Conservation (phyloP, 1,140 invertebrate genomes). For the Caenorhabditis tropicalis region DNA sequence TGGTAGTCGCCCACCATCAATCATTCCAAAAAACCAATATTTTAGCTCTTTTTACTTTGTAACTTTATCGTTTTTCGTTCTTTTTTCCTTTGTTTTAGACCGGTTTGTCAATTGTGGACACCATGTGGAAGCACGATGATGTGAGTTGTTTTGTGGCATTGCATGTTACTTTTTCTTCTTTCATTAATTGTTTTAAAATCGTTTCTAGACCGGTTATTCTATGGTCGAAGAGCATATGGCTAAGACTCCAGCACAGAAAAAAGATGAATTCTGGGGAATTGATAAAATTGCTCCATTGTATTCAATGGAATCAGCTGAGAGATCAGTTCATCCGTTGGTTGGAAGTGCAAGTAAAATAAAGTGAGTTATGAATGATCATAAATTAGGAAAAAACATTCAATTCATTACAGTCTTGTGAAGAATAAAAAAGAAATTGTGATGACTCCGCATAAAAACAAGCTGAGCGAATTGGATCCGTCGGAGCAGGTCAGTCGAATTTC, state of each 20-base stretch:
- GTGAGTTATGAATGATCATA: conserved; percentile 51
- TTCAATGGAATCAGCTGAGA: conserved; percentile 64
- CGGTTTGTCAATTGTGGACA: conserved; percentile 61
- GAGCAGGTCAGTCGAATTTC: conserved; percentile 56
- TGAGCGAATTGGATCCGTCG: conserved; percentile 62
- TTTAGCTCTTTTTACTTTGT: background rate
- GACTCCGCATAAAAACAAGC: conserved; percentile 68
- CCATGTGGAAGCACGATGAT: conserved; percentile 50
- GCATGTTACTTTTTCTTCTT: background rate
- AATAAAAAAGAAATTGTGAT: conserved; percentile 63
- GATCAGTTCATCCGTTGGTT: conserved; percentile 65
- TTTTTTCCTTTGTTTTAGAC: conserved; percentile 52
- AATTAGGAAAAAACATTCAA: background rate
- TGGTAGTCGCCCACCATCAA: background rate
- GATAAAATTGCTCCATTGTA: conserved; percentile 67
- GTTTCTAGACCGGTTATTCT: conserved; percentile 49
- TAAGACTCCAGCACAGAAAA: conserved; percentile 55
- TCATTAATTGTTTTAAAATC: background rate
- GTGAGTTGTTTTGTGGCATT: conserved; percentile 32
- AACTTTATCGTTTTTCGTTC: conserved; percentile 17
- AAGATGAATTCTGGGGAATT: conserved; percentile 64
- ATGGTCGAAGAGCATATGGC: conserved; percentile 53
- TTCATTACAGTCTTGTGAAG: conserved; percentile 63
- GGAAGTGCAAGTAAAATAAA: conserved; percentile 67
- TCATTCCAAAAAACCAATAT: background rate